These are phyloP conservation scores for Anodontia alba DNA, from an alignment of 2,888 invertebrate genomes.

Conservation along the genomic window DNA sequence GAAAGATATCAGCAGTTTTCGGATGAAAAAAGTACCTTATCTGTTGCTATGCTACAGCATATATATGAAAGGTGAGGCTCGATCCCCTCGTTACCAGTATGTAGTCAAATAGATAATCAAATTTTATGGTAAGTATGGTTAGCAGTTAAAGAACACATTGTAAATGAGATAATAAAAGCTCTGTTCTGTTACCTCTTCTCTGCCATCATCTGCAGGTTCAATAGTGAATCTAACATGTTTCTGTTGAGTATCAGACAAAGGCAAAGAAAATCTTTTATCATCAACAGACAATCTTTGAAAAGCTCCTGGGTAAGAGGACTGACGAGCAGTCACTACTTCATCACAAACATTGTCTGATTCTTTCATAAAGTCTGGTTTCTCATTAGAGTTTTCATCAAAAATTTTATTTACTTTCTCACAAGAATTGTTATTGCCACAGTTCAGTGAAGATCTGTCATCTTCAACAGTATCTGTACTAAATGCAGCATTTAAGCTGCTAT, in stretches of 20 bases:
- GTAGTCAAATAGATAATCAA: too few relatives aligned
- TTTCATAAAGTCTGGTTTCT: background rate
- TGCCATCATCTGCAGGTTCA: background rate
- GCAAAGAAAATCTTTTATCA: slow-evolving; percentile 38
- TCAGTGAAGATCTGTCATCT: background rate
- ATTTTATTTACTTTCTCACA: background rate
- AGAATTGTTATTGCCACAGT: background rate
- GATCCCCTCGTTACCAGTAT: too few relatives aligned
- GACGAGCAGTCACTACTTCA: background rate
- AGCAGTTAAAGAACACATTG: too few relatives aligned
- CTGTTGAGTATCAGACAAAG: slow-evolving; percentile 17
- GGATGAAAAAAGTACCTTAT: too few relatives aligned
- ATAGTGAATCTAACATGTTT: slow-evolving; percentile 16
- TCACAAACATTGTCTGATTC: background rate
- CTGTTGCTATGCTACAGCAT: too few relatives aligned
- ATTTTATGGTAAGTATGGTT: too few relatives aligned
- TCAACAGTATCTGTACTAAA: background rate
- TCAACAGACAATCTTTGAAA: slow-evolving; percentile 19
- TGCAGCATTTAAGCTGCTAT: background rate
- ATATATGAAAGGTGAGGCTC: too few relatives aligned
- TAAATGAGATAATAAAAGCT: too few relatives aligned
- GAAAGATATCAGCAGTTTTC: too few relatives aligned
- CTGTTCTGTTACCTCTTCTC: background rate
- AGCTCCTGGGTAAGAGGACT: slow-evolving; percentile 36
- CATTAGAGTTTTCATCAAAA: background rate